phyloP scores from a whole-genome alignment of 2,113 vertebrate genomes.

The Macroglossus sobrinus region DNA sequence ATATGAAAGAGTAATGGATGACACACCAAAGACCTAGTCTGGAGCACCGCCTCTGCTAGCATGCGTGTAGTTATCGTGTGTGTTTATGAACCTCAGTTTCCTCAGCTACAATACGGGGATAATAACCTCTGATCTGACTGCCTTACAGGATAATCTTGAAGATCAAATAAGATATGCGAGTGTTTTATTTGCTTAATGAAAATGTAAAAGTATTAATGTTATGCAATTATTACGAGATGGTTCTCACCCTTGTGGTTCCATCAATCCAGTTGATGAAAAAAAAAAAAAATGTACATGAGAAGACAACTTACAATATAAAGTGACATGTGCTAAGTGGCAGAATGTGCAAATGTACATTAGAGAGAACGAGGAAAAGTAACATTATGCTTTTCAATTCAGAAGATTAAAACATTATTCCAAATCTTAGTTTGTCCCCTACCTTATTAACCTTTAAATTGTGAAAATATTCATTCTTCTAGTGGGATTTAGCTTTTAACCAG shows the following conservation, averaged over 20 bases:
- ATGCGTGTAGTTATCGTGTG: fast-evolving
- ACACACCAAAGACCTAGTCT: not conserved
- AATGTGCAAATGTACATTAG: not conserved
- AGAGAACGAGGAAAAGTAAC: not conserved
- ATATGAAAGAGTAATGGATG: not conserved
- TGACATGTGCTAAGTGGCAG: not conserved
- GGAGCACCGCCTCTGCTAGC: not conserved
- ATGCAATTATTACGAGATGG: not conserved
- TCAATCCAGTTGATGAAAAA: not conserved
- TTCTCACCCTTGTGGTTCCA: not conserved
- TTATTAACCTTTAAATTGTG: slow-evolving; percentile 28
- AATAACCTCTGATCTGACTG: not conserved
- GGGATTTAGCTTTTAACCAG: slow-evolving; percentile 26
- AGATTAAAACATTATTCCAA: not conserved
- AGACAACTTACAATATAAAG: not conserved
- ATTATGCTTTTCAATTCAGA: not conserved
- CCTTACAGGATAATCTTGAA: not conserved
- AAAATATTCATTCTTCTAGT: slow-evolving; percentile 27
- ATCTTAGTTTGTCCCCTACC: not conserved
- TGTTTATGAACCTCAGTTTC: not conserved
- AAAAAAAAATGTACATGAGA: not conserved
- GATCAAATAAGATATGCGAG: not conserved
- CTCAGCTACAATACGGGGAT: not conserved
- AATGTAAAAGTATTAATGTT: not conserved
- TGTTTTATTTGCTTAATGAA: not conserved